These are phyloP conservation scores for Cataglyphis livida DNA, from an alignment of 2,888 invertebrate species.

Conservation along the genomic window DNA sequence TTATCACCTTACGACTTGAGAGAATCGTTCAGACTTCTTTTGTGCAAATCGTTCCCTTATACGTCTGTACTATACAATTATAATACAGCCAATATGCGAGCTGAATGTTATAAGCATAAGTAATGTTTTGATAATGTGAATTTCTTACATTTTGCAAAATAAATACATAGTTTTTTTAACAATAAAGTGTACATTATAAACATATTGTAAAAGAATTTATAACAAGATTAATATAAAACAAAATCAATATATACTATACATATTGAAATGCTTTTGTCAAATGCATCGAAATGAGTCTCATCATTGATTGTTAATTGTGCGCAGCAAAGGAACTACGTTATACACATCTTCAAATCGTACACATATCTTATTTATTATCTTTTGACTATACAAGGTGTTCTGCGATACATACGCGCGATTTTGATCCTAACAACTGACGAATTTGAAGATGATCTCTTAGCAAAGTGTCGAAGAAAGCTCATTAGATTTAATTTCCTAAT, in stretches of 20 bases:
- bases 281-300: slow-evolving; percentile 45
- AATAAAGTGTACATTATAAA: slow-evolving; percentile 61
- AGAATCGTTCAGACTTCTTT: slow-evolving; percentile 67
- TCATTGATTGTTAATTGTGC: slow-evolving; percentile 50
- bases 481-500: not conserved
- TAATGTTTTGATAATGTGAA: slow-evolving; percentile 63
- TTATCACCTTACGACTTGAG: slow-evolving; percentile 67
- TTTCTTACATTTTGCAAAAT: slow-evolving; percentile 60
- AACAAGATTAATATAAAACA: slow-evolving; percentile 59
- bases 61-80: slow-evolving; percentile 66
- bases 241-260: slow-evolving; percentile 55
- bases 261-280: slow-evolving; percentile 50
- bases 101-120: slow-evolving; percentile 57
- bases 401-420: not conserved
- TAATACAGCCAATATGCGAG: slow-evolving; percentile 71
- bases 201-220: slow-evolving; percentile 47
- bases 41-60: slow-evolving; percentile 66
- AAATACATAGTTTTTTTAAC: slow-evolving; percentile 58
- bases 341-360: slow-evolving; percentile 39
- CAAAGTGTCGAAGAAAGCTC: not conserved
- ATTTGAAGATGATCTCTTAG: not conserved
- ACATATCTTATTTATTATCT: not conserved
- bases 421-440: not conserved
- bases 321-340: slow-evolving; percentile 54
- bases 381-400: slow-evolving; percentile 27